Percentiles rank a stretch among this genome's conserved stretches.
phyloP scores from a whole-genome alignment of 2,888 invertebrate genomes.

The Cyrtodaria siliqua region DNA sequence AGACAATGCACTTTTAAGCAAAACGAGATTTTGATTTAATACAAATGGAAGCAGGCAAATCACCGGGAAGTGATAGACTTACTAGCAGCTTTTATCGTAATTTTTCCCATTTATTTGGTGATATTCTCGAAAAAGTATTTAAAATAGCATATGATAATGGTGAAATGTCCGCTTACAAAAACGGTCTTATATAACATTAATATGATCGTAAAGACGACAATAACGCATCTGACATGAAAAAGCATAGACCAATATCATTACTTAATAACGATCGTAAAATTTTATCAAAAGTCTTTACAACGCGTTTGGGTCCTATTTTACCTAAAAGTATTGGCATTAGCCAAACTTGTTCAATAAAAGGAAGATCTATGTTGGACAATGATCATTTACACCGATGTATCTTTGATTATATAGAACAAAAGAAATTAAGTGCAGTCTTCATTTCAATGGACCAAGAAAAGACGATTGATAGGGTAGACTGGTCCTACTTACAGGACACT shows the following conservation, averaged over 20 bases:
- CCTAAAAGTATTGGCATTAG: constrained; percentile 29
- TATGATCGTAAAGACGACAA: constrained; percentile 63
- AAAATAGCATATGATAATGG: constrained; percentile 14
- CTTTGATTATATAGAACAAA: constrained; percentile 58
- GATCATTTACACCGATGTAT: constrained; percentile 57
- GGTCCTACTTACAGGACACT: constrained; percentile 56
- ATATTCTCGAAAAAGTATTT: constrained; percentile 19
- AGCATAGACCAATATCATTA: neutral
- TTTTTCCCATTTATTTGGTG: constrained; percentile 40
- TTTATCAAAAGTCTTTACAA: too few relatives aligned
- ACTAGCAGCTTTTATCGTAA: constrained; percentile 21
- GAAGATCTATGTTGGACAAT: constrained; percentile 66
- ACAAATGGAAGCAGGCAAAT: constrained; percentile 7
- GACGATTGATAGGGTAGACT: constrained; percentile 66
- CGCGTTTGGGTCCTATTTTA: too few relatives aligned
- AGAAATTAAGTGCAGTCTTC: constrained; percentile 54
- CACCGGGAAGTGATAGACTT: constrained; percentile 42
- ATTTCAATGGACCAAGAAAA: constrained; percentile 69
- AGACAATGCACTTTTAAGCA: too few relatives aligned
- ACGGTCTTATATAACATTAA: constrained; percentile 39
- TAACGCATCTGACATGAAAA: constrained; percentile 45
- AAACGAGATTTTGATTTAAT: too few relatives aligned
- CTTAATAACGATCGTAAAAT: too few relatives aligned
- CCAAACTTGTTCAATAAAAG: constrained; percentile 65
- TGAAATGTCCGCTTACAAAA: constrained; percentile 33